Conservation (phyloP, 2,113 vertebrate species). For the Myrmecophaga tridactyla region DNA sequence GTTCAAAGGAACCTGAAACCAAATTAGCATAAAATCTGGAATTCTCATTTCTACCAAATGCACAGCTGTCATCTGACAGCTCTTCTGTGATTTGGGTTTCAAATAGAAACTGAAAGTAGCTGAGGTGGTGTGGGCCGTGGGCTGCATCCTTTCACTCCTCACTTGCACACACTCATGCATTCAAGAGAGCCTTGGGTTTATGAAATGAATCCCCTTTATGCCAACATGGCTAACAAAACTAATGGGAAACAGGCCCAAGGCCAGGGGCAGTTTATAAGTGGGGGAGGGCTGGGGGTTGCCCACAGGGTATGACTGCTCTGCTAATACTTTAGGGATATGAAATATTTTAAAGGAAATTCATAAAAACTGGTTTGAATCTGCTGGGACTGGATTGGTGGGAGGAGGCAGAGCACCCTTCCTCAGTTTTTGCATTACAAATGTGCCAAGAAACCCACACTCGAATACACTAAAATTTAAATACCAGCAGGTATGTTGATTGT, state of each 20-base stretch:
- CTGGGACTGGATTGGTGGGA: background rate
- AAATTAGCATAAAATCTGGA: conserved; percentile 88
- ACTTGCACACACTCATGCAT: background rate
- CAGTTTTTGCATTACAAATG: conserved; percentile 34
- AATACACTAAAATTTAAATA: background rate
- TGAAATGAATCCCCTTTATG: background rate
- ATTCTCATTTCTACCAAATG: conserved; percentile 85
- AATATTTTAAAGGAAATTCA: background rate
- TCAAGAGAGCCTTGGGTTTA: accelerated
- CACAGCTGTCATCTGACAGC: conserved; percentile 83
- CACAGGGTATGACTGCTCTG: background rate
- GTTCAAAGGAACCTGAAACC: conserved; percentile 87
- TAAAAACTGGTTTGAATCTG: background rate
- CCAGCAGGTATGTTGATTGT: background rate
- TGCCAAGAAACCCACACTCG: conserved; percentile 14
- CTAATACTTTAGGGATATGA: background rate
- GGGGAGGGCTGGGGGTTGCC: background rate
- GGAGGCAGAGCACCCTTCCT: background rate
- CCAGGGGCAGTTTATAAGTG: background rate
- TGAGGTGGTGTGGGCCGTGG: conserved; percentile 70
- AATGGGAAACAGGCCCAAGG: background rate
- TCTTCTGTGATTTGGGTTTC: conserved; percentile 80
- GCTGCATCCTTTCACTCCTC: conserved; percentile 39
- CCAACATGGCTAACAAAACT: background rate
- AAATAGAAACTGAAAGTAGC: conserved; percentile 81